Evolutionary conservation across 2,113 vertebrate genomes (phyloP), one percentile per base, ranked within the genome.

Genomic region (Odontophorus gujanensis): DNA sequence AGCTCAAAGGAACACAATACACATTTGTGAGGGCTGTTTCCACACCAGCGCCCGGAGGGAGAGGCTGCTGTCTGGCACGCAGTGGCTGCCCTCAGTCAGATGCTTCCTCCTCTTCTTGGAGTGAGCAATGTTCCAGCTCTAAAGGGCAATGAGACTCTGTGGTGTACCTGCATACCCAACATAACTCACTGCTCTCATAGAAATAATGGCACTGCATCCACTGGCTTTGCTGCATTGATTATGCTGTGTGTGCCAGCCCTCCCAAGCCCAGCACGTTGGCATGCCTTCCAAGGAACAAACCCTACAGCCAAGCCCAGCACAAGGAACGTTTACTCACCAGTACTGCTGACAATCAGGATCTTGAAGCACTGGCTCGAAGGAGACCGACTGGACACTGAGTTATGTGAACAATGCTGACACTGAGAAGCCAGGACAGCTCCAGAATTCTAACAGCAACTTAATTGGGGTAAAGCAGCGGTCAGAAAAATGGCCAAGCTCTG

Each of bases 381-480:
- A 42, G 38, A 28, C 40, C 0, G 6, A 9, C 79, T 61, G 79
- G 83, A 85, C 71, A 86, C 59, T 0, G 24, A 92, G 71, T 25
- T 68, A 78, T 36, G 89, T 1, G 30, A 95, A 57, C 61, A 82
- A 81, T 22, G 7, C 3, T 0, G 17, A 53, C 65, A 25, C 11
- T 11, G 90, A 72, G 87, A 91, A 90, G 80, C 63, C 59, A 40
- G 78, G 13, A 25, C 78, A 17, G 80, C 92, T 74, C 1, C 1
- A 94, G 81, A 89, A 92, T 94, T 89, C 79, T 85, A 74, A 32
- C 75, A 0, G 20, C 9, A 6, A 68, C 63, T 93, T 97, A 97
- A 97, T 95, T 97, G 95, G 96, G 96, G 96, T 96, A 88, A 97
- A 2, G 47, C 5, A 6, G 78, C 47, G 93, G 96, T 96, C 94